Conservation (phyloP, 1,140 invertebrate genomes). For the Drosophila trapezifrons region DNA sequence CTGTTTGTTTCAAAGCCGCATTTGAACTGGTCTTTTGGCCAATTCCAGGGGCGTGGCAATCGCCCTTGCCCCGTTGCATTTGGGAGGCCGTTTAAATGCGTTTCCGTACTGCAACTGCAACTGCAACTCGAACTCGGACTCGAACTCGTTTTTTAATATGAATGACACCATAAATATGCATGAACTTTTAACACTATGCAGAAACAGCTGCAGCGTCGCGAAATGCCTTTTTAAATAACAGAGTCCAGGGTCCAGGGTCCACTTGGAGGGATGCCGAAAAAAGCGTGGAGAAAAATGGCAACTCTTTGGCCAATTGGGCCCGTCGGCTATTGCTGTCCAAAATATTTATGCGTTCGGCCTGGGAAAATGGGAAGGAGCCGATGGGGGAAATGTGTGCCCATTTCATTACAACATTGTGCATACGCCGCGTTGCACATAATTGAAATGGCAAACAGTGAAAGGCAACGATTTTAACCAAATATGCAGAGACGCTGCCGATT, state of each 20-base stretch:
- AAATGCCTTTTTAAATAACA: slow-evolving; percentile 81
- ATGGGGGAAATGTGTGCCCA: slow-evolving; percentile 54
- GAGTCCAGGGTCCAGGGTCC: slow-evolving; percentile 62
- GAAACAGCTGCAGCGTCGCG: slow-evolving; percentile 64
- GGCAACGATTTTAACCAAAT: slow-evolving; percentile 79
- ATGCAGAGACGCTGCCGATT: slow-evolving; percentile 64
- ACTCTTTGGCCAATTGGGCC: slow-evolving; percentile 46
- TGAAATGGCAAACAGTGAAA: slow-evolving; percentile 82
- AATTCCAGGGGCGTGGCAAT: slow-evolving; percentile 3
- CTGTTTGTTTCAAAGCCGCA: slow-evolving; percentile 16
- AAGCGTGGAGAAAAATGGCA: slow-evolving; percentile 35
- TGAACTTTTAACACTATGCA: slow-evolving; percentile 81
- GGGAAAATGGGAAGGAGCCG: slow-evolving; percentile 9
- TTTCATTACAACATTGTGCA: slow-evolving; percentile 82
- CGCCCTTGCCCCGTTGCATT: slow-evolving; percentile 14
- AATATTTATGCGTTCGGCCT: slow-evolving; percentile 45
- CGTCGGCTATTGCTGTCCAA: slow-evolving; percentile 42
- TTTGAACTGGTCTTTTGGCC: slow-evolving; percentile 7
- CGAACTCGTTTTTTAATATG: slow-evolving; percentile 68
- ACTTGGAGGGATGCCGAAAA: slow-evolving; percentile 29
- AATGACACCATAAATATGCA: slow-evolving; percentile 82
- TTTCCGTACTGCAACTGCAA: slow-evolving; percentile 55
- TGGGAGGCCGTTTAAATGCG: slow-evolving; percentile 69
- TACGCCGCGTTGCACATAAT: slow-evolving; percentile 82
- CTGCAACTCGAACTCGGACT: slow-evolving; percentile 3